Conservation (phyloP, 2,888 invertebrate genomes). For the Eristalis arbustorum region DNA sequence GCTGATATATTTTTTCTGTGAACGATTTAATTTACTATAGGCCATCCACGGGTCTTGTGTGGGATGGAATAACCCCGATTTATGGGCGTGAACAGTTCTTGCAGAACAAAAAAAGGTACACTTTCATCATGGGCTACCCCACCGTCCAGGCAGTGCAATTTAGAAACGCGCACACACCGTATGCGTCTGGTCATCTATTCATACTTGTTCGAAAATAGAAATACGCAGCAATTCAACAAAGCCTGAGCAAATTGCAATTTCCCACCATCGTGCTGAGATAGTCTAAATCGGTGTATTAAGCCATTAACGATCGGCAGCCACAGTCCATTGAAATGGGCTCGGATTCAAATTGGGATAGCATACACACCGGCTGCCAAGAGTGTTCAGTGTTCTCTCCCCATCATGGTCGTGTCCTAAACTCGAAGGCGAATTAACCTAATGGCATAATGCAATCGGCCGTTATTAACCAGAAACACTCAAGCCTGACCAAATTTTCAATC, state of each 20-base stretch:
- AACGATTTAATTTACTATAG: constrained; percentile 14
- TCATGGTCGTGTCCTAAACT: constrained; percentile 40
- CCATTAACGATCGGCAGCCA: constrained; percentile 55
- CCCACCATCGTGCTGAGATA: constrained; percentile 39
- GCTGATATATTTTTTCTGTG: neutral
- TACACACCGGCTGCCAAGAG: neutral
- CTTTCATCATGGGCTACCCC: neutral
- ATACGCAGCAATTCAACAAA: constrained; percentile 34
- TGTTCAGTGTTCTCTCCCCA: neutral
- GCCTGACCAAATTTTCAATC: constrained; percentile 73
- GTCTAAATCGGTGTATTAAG: constrained; percentile 56
- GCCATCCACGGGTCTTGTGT: neutral
- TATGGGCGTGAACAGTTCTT: constrained; percentile 27
- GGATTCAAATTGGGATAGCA: constrained; percentile 9
- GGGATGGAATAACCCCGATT: neutral
- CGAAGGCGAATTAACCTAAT: constrained; percentile 71
- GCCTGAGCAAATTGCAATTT: constrained; percentile 39
- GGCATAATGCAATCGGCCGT: constrained; percentile 72
- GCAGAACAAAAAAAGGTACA: neutral
- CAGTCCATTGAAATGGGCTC: constrained; percentile 55
- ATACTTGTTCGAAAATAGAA: constrained; percentile 5
- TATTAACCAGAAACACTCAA: constrained; percentile 73
- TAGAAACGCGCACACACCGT: constrained; percentile 32
- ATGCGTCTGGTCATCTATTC: constrained; percentile 18
- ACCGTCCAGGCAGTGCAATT: constrained; percentile 7